Evolutionary conservation across 2,888 invertebrate species (phyloP).

Genomic region (Syrphus vitripennis): DNA sequence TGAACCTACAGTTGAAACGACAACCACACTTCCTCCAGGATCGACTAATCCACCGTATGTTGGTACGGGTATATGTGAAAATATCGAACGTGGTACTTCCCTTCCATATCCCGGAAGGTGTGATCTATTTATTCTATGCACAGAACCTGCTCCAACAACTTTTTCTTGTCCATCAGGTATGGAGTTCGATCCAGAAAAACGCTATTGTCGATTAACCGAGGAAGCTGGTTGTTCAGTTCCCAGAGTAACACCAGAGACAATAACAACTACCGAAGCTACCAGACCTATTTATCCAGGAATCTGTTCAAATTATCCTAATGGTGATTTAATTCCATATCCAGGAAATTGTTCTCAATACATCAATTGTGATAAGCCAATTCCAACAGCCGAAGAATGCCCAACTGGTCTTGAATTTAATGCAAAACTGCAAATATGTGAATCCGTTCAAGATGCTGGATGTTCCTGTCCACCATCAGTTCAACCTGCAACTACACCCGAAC

Average conservation of each 20-base stretch:
- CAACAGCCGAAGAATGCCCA: slow-evolving; percentile 80
- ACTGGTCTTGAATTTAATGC: slow-evolving; percentile 81
- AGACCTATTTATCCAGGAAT: slow-evolving; percentile 42
- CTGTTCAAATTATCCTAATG: slow-evolving; percentile 66
- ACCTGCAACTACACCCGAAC: slow-evolving; percentile 31
- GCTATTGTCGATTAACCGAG: slow-evolving; percentile 73
- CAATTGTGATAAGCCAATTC: slow-evolving; percentile 45
- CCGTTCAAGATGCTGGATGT: slow-evolving; percentile 74
- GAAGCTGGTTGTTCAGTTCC: slow-evolving; percentile 78
- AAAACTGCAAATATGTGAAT: slow-evolving; percentile 73
- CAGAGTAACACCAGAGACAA: slow-evolving; percentile 43
- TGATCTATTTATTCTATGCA: slow-evolving; percentile 74
- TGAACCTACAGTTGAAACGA: neutral
- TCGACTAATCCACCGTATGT: slow-evolving; percentile 38
- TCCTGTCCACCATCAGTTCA: slow-evolving; percentile 76
- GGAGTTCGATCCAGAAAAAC: slow-evolving; percentile 77
- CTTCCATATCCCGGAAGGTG: slow-evolving; percentile 75
- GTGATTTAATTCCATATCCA: slow-evolving; percentile 74
- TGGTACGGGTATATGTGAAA: slow-evolving; percentile 65
- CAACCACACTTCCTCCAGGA: neutral
- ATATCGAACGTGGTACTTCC: slow-evolving; percentile 66
- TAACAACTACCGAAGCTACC: neutral
- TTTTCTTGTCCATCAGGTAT: slow-evolving; percentile 83
- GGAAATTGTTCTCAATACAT: slow-evolving; percentile 75
- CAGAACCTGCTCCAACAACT: slow-evolving; percentile 77